Evolutionary conservation across 2,888 invertebrate species (phyloP).

Genomic region (Proisotoma minuta): DNA sequence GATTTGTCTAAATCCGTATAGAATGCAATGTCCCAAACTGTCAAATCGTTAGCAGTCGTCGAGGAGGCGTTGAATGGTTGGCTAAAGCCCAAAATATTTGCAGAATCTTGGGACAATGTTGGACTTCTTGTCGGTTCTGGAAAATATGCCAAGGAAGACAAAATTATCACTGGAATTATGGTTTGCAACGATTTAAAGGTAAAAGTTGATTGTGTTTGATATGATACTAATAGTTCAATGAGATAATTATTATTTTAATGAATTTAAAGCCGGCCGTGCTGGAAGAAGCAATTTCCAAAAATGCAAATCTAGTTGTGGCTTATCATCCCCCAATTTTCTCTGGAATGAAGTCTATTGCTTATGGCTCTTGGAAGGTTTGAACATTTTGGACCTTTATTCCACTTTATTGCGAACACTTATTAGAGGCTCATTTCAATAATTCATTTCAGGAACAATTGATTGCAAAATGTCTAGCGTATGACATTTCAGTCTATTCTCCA

Average conservation of each 20-base stretch:
- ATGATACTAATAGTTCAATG: too few relatives aligned
- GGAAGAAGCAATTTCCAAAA: slow-evolving; percentile 66
- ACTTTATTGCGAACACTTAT: neutral
- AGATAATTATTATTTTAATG: too few relatives aligned
- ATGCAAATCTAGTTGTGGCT: slow-evolving; percentile 75
- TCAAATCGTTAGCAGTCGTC: slow-evolving; percentile 26
- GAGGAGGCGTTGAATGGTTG: slow-evolving; percentile 37
- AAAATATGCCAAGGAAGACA: slow-evolving; percentile 55
- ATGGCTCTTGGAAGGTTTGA: slow-evolving; percentile 63
- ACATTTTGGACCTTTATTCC: neutral
- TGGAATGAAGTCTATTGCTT: slow-evolving; percentile 71
- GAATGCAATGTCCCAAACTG: slow-evolving; percentile 13
- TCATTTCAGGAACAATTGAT: slow-evolving; percentile 69
- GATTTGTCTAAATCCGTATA: too few relatives aligned
- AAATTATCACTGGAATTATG: slow-evolving; percentile 62
- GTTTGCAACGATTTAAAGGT: slow-evolving; percentile 89
- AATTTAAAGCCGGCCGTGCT: slow-evolving; percentile 85
- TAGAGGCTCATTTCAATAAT: slow-evolving; percentile 1
- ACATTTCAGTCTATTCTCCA: slow-evolving; percentile 85
- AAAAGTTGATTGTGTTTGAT: too few relatives aligned
- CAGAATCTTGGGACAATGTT: slow-evolving; percentile 92
- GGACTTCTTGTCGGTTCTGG: slow-evolving; percentile 66
- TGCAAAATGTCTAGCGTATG: slow-evolving; percentile 71
- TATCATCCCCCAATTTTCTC: slow-evolving; percentile 95
- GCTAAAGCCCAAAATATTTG: slow-evolving; percentile 50